Base-by-base conservation (phyloP, 2,113 vertebrate genomes). In the Chunga burmeisteri region DNA sequence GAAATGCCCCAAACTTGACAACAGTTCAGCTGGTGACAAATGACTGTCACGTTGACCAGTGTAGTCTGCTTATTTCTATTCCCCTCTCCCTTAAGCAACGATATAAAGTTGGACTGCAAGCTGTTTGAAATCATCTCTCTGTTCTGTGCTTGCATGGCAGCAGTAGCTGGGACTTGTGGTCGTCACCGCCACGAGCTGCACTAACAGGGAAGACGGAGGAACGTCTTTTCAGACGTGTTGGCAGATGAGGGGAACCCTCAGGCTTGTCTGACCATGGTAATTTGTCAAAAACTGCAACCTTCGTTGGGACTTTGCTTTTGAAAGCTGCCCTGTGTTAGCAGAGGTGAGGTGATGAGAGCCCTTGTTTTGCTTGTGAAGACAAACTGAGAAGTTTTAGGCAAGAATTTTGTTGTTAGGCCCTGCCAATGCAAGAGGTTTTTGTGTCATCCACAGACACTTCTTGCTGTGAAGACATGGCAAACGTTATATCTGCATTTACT, bases 101-200 rank as follows among this genome's bases (percentile, higher is more conserved):
- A 19, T 47, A 25, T 1, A 0, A 20, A 56, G 72, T 10, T 61
- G 88, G 77, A 47, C 62, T 42, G 75, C 0, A 5, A 71, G 40
- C 63, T 79, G 18, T 56, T 88, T 72, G 46, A 22, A 59, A 32
- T 81, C 7, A 0, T 29, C 36, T 36, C 47, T 56, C 30, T 11
- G 12, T 12, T 63, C 7, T 4, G 15, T 14, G 4, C 75, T 25
- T 18, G 40, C 21, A 6, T 2, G 4, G 50, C 55, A 15, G 17
- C 38, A 0, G 49, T 23, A 65, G 30, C 83, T 7, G 16, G 14
- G 38, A 4, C 66, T 66, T 4, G 0, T 0, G 1, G 2, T 27
- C 38, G 0, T 22, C 75, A 2, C 2, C 4, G 11, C 86, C 82
- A 26, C 0, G 1, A 73, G 53, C 93, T 77, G 38, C 16, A 1